Percentiles rank a stretch among this genome's conserved stretches.
These are phyloP conservation scores for Phlogophora meticulosa DNA, from an alignment of 2,888 invertebrate species.

Conservation along the genomic window DNA sequence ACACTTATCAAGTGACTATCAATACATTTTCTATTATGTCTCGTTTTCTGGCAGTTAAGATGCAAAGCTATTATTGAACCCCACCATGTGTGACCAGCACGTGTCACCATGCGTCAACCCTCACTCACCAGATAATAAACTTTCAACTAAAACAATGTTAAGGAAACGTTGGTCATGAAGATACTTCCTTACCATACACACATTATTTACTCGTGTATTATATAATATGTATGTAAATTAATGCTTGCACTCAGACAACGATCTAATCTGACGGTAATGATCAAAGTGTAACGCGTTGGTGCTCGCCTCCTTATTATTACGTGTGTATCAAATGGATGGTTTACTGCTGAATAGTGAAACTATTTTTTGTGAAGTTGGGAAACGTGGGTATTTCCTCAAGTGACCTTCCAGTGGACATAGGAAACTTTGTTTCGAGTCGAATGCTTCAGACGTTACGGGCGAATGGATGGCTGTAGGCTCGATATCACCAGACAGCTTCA, in stretches of 20 bases:
- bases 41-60: no score
- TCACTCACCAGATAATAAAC: no score
- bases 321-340: slow-evolving; percentile 41
- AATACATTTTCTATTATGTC: no score
- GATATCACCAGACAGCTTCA: slow-evolving; percentile 62
- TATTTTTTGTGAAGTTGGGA: slow-evolving; percentile 69
- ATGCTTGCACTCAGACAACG: slow-evolving; percentile 28
- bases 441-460: slow-evolving; percentile 71
- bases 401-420: slow-evolving; percentile 78
- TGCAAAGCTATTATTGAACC: no score
- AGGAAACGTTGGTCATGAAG: slow-evolving; percentile 34
- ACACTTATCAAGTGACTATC: no score
- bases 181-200: slow-evolving; percentile 31
- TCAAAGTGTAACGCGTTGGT: slow-evolving; percentile 53
- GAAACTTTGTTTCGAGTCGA: slow-evolving; percentile 78
- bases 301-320: slow-evolving; percentile 35
- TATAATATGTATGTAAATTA: slow-evolving; percentile 47
- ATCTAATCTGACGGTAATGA: slow-evolving; percentile 55
- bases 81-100: no score
- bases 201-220: slow-evolving; percentile 22
- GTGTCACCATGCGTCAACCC: neutral
- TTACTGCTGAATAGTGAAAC: slow-evolving; percentile 65
- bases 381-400: slow-evolving; percentile 76
- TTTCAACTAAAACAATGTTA: slow-evolving; percentile 13
- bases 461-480: slow-evolving; percentile 64